Evolutionary conservation across 2,888 invertebrate genomes (phyloP).

Genomic region (Octodonta nipae): DNA sequence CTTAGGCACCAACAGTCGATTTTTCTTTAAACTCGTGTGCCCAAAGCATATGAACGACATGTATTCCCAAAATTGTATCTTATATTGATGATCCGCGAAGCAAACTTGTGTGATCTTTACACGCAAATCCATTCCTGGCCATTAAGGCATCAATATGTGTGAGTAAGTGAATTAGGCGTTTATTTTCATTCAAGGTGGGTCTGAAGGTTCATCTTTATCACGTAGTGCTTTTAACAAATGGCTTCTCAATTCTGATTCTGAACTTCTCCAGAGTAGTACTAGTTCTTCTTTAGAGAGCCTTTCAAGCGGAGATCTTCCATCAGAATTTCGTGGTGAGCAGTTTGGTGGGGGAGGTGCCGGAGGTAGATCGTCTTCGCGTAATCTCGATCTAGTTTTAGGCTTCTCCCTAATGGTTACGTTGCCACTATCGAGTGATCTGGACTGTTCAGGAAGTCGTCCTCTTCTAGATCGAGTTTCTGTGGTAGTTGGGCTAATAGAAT

Average conservation of each 20-base stretch:
- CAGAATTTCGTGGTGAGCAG: conserved; percentile 37
- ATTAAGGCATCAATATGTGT: too few species aligned
- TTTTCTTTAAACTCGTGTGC: conserved; percentile 5
- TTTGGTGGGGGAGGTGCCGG: conserved; percentile 49
- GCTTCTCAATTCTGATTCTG: conserved; percentile 60
- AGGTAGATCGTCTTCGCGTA: conserved; percentile 38
- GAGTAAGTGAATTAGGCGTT: too few species aligned
- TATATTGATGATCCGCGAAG: neutral
- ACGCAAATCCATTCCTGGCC: neutral
- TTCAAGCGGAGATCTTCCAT: conserved; percentile 19
- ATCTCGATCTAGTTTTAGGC: conserved; percentile 15
- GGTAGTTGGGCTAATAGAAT: conserved; percentile 14
- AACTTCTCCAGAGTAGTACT: conserved; percentile 61
- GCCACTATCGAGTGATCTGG: conserved; percentile 28
- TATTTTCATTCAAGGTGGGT: conserved; percentile 34
- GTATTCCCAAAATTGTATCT: neutral
- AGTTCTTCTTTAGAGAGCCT: conserved; percentile 59
- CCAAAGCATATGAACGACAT: neutral
- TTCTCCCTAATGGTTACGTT: conserved; percentile 10
- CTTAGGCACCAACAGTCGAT: conserved; percentile 20
- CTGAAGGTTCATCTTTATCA: conserved; percentile 42
- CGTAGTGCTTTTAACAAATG: conserved; percentile 55
- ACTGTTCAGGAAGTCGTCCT: conserved; percentile 30
- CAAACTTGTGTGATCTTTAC: neutral
- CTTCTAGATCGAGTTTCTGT: conserved; percentile 20